A percentile compares a stretch with the other conserved stretches of the same genome.
phyloP scores from a whole-genome alignment of 2,113 vertebrate species.

The Lutjanus erythropterus region DNA sequence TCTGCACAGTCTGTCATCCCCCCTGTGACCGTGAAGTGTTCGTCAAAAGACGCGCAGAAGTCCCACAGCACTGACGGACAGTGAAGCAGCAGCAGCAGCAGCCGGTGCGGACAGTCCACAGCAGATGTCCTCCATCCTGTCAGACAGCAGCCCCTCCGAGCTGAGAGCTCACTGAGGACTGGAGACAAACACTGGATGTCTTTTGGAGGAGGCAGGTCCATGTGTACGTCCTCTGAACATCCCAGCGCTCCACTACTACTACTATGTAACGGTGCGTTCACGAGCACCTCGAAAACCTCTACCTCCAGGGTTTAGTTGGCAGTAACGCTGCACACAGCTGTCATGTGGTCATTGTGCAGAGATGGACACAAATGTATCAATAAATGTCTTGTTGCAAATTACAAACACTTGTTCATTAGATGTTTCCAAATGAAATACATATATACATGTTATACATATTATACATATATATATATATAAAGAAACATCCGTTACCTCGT shows the following conservation, averaged over 20 bases:
- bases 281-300: neutral
- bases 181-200: neutral
- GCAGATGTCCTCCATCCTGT: conserved; percentile 53
- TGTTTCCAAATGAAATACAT: no score
- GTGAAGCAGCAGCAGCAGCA: neutral
- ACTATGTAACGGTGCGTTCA: conserved; percentile 44
- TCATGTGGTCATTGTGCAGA: neutral
- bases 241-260: neutral
- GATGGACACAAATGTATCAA: no score
- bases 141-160: neutral
- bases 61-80: fast-evolving
- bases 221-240: neutral
- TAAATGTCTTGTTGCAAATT: no score
- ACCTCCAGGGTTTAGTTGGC: neutral
- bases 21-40: neutral
- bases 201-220: conserved; percentile 27
- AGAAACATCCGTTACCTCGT: no score
- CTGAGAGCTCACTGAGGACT: neutral
- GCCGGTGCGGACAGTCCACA: neutral
- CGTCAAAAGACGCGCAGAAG: conserved; percentile 26
- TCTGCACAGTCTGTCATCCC: neutral
- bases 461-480: no score
- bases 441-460: no score
- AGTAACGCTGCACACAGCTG: neutral
- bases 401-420: no score